Base-by-base conservation (phyloP, 2,888 invertebrate genomes). In the Apamea anceps region DNA sequence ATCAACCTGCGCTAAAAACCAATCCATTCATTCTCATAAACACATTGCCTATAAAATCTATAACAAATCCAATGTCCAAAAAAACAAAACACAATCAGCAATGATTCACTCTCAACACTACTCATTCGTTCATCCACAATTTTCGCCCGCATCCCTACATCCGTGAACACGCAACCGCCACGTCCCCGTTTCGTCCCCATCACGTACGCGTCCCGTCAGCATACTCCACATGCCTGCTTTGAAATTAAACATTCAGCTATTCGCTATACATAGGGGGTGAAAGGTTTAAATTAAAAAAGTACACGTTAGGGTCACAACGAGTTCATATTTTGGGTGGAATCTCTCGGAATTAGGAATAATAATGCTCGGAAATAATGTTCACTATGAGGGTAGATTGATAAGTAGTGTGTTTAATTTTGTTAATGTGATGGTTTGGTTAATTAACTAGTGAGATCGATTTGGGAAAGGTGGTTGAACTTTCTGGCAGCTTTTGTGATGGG, bases 201-300 rank as follows among this genome's bases (percentile, higher is more conserved):
- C 65, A 72, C 77, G 79, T 79, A 28, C 82, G 54, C 77, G 15
- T 79, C 21, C 77, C 72, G 67, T 62, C 75, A 75, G 77, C 84
- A 91, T 89, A 85, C 81, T 87, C 86, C 73, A 86, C 87, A 81
- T 90, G 84, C 88, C 85, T 80, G 83, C 91, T 92, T 91, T 91
- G 90, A 91, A 88, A 91, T 91, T 90, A 90, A 87, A 79, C 89
- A 84, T 86, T 82, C 83, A 92, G 91, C 91, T 91, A 91, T 92
- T 89, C 81, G 74, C n/a, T 76, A 63, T 77, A 60, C 76, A 71
- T 77, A 76, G 70, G 79, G 80, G 85, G 79, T n/a, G 72, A 63
- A 66, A 37, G 78, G 84, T 81, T 78, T 87, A 91, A 87, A 89
- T 90, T 89, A 90, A 89, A 89, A 89, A 89, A 85, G 83, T 77